Conservation (phyloP, 2,888 invertebrate species). For the Patella pellucida region DNA sequence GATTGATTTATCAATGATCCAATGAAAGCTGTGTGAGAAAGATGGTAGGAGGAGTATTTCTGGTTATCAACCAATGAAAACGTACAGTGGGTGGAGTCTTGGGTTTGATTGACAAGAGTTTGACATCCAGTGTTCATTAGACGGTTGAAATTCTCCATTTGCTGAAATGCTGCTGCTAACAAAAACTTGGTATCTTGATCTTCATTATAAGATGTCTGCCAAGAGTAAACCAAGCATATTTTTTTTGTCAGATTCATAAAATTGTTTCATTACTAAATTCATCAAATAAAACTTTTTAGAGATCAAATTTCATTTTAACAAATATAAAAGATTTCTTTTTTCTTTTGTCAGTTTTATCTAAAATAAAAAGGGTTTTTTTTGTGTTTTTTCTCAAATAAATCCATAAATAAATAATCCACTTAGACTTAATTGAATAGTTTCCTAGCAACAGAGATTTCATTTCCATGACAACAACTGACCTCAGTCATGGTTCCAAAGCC, state of each 20-base stretch:
- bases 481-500: slow-evolving; percentile 80
- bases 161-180: background rate
- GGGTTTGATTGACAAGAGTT: slow-evolving; percentile 1
- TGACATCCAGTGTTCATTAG: background rate
- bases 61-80: slow-evolving; percentile 9
- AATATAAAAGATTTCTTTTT: slow-evolving; percentile 5
- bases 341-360: background rate
- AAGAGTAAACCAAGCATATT: slow-evolving; percentile 13
- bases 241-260: background rate
- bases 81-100: slow-evolving; percentile 11
- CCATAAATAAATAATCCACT: background rate
- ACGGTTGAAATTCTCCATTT: background rate
- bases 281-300: background rate
- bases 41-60: slow-evolving; percentile 9
- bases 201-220: slow-evolving; percentile 11
- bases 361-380: background rate
- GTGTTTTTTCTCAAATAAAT: background rate
- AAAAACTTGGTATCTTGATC: background rate
- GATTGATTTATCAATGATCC: too few species aligned
- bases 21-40: background rate
- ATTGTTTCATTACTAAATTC: background rate
- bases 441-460: background rate
- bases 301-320: background rate
- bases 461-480: slow-evolving; percentile 32
- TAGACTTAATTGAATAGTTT: background rate